Conservation (phyloP, 2,888 invertebrate genomes). For the Leucophenga montana region DNA sequence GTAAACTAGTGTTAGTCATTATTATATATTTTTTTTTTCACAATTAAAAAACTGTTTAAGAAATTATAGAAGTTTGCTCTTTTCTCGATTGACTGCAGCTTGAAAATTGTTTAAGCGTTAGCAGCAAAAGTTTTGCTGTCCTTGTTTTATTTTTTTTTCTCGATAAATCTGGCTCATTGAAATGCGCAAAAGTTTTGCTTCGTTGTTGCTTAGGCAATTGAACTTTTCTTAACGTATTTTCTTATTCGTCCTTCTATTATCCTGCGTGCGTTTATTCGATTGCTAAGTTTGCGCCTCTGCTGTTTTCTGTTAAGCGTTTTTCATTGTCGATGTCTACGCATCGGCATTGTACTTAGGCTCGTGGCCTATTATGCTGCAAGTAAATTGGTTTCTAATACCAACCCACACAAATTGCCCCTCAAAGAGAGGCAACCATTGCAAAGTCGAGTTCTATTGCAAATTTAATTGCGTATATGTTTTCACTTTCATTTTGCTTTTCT, state of each 20-base stretch:
- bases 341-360: not conserved
- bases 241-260: constrained; percentile 8
- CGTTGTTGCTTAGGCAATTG: constrained; percentile 32
- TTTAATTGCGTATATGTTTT: not conserved
- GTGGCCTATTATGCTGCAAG: constrained; percentile 32
- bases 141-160: not conserved
- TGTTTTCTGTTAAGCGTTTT: not conserved
- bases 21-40: not conserved
- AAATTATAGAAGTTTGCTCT: not conserved
- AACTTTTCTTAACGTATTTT: not conserved
- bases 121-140: too few relatives aligned
- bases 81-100: too few relatives aligned
- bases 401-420: constrained; percentile 20
- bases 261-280: constrained; percentile 4
- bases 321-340: constrained; percentile 9
- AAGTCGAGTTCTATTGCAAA: too few relatives aligned
- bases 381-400: constrained; percentile 44
- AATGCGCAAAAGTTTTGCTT: constrained; percentile 37
- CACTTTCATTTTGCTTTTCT: not conserved
- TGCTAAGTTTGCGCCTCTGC: constrained; percentile 35
- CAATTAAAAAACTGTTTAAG: constrained; percentile 18
- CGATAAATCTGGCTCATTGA: constrained; percentile 25
- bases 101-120: too few relatives aligned
- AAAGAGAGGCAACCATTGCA: not conserved
- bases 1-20: too few relatives aligned